Conservation (phyloP, 1,140 invertebrate genomes). For the Nephila pilipes region DNA sequence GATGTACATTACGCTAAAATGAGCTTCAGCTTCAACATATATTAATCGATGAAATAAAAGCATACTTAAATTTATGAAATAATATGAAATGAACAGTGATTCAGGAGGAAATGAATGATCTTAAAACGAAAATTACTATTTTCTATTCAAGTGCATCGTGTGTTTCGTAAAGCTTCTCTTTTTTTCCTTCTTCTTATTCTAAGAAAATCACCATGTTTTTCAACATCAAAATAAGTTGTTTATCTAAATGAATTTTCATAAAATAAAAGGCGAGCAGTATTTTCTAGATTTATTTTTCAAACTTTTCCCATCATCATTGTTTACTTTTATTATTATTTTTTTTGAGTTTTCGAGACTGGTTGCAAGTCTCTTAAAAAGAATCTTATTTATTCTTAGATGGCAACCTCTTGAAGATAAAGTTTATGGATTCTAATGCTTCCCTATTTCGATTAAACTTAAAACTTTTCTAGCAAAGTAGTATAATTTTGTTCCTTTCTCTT, state of each 20-base stretch:
- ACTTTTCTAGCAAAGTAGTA: not conserved
- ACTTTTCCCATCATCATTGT: not conserved
- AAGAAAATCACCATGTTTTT: too few species aligned
- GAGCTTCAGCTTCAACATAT: too few species aligned
- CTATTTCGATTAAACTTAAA: not conserved
- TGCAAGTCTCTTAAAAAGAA: not conserved
- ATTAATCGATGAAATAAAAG: too few species aligned
- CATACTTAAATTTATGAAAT: too few species aligned
- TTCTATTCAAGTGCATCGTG: too few species aligned
- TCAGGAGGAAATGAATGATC: too few species aligned
- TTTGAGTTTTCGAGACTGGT: not conserved
- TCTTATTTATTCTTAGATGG: constrained; percentile 1
- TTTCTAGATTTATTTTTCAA: not conserved
- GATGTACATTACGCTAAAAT: too few species aligned
- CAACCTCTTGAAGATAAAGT: not conserved
- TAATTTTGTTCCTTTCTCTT: not conserved
- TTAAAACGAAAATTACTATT: too few species aligned
- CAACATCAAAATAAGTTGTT: not conserved
- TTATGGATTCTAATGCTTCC: not conserved
- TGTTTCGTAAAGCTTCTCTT: too few species aligned
- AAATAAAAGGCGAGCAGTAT: not conserved
- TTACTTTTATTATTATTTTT: too few species aligned
- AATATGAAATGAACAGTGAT: too few species aligned
- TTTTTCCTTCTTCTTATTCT: too few species aligned
- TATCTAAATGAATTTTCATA: not conserved